These are phyloP conservation scores for Cassiopea andromeda DNA, from an alignment of 30 jellyfish, hydroid and myxozoan species.

Conservation along the genomic window DNA sequence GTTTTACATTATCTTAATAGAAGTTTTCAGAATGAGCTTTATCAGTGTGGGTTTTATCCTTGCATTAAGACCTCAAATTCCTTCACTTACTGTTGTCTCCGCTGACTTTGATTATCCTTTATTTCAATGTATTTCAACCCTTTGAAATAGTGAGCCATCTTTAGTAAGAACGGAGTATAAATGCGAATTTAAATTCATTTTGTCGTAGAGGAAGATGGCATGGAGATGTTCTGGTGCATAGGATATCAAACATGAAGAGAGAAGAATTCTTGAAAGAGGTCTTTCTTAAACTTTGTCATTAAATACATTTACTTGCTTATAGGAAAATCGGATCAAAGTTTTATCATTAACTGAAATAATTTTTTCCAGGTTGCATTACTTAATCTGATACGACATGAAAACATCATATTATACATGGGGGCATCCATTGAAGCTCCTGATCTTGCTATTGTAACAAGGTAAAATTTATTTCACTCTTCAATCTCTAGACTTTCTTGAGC, in stretches of 20 bases:
- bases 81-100: too few relatives aligned
- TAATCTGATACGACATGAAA: slow-evolving; percentile 80
- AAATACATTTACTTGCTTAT: neutral
- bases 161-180: too few relatives aligned
- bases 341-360: too few relatives aligned
- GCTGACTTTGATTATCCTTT: too few relatives aligned
- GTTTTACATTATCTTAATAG: too few relatives aligned
- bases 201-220: slow-evolving; percentile 86
- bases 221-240: slow-evolving; percentile 81
- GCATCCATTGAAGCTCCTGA: slow-evolving; percentile 84
- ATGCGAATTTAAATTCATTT: neutral
- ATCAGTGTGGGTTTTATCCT: too few relatives aligned
- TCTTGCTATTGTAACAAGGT: slow-evolving; percentile 84
- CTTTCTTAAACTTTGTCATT: neutral
- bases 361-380: slow-evolving; percentile 66
- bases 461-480: neutral
- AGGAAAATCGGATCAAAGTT: too few relatives aligned
- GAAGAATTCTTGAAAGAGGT: slow-evolving; percentile 43
- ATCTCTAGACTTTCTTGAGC: too few relatives aligned
- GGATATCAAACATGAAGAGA: slow-evolving; percentile 17
- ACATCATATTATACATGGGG: slow-evolving; percentile 84
- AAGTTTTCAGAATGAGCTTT: too few relatives aligned
- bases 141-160: too few relatives aligned
- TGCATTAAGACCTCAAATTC: too few relatives aligned
- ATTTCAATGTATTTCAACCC: too few relatives aligned